These are phyloP conservation scores for Ypsolopha scabrella DNA, from an alignment of 2,888 invertebrate genomes.

Conservation along the genomic window DNA sequence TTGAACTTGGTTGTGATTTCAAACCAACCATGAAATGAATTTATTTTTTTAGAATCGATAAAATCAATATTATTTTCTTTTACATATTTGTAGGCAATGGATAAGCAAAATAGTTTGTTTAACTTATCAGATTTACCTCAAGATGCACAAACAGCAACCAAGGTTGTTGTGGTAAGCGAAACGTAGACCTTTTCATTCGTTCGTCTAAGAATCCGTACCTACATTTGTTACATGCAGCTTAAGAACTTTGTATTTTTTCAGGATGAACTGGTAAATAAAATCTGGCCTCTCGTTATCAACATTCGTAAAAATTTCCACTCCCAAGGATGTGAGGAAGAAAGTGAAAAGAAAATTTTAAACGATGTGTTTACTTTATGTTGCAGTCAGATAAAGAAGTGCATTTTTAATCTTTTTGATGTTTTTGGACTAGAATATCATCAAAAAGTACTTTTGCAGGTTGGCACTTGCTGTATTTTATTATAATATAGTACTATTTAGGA, in stretches of 20 bases:
- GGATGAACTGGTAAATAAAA: constrained; percentile 31
- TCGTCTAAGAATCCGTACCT: too few species aligned
- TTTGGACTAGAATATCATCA: constrained; percentile 41
- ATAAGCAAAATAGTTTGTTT: background rate
- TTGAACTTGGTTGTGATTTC: too few species aligned
- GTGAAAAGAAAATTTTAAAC: constrained; percentile 22
- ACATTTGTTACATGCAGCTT: background rate
- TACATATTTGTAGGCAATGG: too few species aligned
- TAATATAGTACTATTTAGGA: too few species aligned
- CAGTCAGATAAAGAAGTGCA: constrained; percentile 53
- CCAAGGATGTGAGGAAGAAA: constrained; percentile 14
- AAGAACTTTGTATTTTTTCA: constrained; percentile 17
- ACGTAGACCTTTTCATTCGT: too few species aligned
- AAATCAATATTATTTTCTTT: too few species aligned
- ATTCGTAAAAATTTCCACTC: constrained; percentile 29
- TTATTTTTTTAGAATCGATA: too few species aligned
- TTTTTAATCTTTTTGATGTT: constrained; percentile 41
- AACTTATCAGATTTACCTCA: constrained; percentile 17
- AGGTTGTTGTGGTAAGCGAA: constrained; percentile 31
- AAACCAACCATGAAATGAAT: too few species aligned
- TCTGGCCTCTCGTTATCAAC: constrained; percentile 32
- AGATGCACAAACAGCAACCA: constrained; percentile 29
- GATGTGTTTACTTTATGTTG: constrained; percentile 46
- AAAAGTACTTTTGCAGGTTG: constrained; percentile 32
- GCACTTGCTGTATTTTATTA: constrained; percentile 6